Evolutionary conservation across 2,797 vertebrate species (phyloP).

Genomic region (Intellagama lesueurii): DNA sequence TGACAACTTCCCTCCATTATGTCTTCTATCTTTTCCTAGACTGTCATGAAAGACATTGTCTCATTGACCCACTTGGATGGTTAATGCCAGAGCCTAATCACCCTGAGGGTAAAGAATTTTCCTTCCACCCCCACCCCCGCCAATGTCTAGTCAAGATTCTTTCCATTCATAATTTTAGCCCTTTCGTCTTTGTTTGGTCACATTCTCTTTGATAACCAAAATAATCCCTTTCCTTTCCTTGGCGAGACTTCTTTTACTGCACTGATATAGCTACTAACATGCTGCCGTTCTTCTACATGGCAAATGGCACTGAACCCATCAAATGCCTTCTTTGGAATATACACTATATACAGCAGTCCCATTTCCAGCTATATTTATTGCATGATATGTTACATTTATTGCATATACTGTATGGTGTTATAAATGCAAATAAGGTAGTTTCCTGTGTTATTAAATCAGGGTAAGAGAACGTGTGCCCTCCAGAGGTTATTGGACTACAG

Average conservation of each 20-base stretch:
- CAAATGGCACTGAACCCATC: conserved; percentile 22
- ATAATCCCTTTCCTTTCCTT: conserved; percentile 72
- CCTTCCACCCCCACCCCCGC: background rate
- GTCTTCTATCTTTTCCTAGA: conserved; percentile 66
- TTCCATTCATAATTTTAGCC: conserved; percentile 70
- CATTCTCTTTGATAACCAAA: conserved; percentile 67
- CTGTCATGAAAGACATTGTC: conserved; percentile 61
- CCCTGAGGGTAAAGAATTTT: conserved; percentile 56
- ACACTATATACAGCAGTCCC: background rate
- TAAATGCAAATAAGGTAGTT: background rate
- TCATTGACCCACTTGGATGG: conserved; percentile 34
- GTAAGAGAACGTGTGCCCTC: no score
- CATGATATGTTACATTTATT: background rate
- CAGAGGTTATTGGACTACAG: background rate
- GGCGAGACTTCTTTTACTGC: conserved; percentile 68
- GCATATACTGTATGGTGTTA: background rate
- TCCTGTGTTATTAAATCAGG: background rate
- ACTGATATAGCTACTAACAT: conserved; percentile 64
- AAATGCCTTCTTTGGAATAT: background rate
- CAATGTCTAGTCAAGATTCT: conserved; percentile 62
- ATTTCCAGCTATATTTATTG: background rate
- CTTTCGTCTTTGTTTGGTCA: conserved; percentile 44
- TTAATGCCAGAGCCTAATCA: conserved; percentile 37
- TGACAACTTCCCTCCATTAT: conserved; percentile 61
- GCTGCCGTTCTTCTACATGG: conserved; percentile 47